phyloP scores from a whole-genome alignment of 1,140 invertebrate species.

The Drosophila busckii region DNA sequence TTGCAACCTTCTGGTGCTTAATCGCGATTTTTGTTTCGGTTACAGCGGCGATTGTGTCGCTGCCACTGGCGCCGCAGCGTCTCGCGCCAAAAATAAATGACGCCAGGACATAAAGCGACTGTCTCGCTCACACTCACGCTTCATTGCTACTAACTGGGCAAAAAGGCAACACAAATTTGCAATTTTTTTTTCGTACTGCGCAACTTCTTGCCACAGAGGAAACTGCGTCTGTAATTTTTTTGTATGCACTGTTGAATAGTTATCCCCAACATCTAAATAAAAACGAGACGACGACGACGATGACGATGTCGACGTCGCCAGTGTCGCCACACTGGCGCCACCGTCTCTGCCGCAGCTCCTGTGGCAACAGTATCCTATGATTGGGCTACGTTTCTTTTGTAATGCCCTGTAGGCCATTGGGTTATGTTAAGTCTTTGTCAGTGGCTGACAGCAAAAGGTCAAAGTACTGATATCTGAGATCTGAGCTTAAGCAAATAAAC shows the following conservation, averaged over 20 bases:
- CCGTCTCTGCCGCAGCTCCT: slow-evolving; percentile 32
- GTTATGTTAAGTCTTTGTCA: too few species aligned
- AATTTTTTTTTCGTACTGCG: slow-evolving; percentile 51
- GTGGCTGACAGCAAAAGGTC: too few species aligned
- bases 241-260: slow-evolving; percentile 36
- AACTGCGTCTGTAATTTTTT: slow-evolving; percentile 61
- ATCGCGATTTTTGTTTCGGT: slow-evolving; percentile 37
- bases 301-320: slow-evolving; percentile 9
- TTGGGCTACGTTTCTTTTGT: slow-evolving; percentile 2
- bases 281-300: slow-evolving; percentile 9
- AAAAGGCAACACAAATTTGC: slow-evolving; percentile 73
- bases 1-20: slow-evolving; percentile 14
- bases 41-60: slow-evolving; percentile 33
- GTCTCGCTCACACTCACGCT: slow-evolving; percentile 10
- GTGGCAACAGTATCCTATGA: slow-evolving; percentile 32
- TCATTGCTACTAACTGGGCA: slow-evolving; percentile 41
- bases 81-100: slow-evolving; percentile 66
- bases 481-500: too few species aligned
- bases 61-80: slow-evolving; percentile 53
- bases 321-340: slow-evolving; percentile 52
- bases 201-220: slow-evolving; percentile 56
- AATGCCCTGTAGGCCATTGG: slow-evolving; percentile 35
- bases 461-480: too few species aligned
- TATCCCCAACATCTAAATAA: slow-evolving; percentile 61
- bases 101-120: slow-evolving; percentile 32